These are phyloP conservation scores for Podarcis lilfordi DNA, from an alignment of 2,797 vertebrate species.

Conservation along the genomic window DNA sequence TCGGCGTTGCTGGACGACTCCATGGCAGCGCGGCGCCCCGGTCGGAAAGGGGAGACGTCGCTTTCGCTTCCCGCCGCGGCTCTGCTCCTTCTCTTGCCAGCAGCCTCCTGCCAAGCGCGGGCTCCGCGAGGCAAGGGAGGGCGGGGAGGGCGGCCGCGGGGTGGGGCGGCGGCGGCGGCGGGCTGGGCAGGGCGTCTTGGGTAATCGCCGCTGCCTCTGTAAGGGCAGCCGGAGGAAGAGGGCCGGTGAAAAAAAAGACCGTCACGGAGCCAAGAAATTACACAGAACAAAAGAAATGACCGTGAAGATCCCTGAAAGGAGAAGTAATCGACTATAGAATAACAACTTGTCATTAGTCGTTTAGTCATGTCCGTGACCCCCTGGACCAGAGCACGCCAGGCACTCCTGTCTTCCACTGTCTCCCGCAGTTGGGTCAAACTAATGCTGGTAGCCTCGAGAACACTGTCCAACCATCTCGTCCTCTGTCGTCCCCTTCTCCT, in stretches of 20 bases:
- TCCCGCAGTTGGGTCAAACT: too few relatives aligned
- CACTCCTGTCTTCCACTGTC: too few relatives aligned
- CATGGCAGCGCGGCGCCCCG: constrained; percentile 59
- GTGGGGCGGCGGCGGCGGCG: not conserved
- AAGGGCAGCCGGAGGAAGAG: not conserved
- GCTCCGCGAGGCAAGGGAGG: not conserved
- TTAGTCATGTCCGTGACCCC: too few relatives aligned
- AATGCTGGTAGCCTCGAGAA: too few relatives aligned
- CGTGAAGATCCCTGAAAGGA: too few relatives aligned
- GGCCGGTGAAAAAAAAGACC: not conserved
- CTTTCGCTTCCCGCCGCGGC: not conserved
- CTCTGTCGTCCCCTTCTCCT: too few relatives aligned
- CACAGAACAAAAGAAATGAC: too few relatives aligned
- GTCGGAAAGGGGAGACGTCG: not conserved
- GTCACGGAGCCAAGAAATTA: too few relatives aligned
- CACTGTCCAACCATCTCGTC: too few relatives aligned
- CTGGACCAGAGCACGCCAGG: too few relatives aligned
- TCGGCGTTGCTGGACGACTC: constrained; percentile 61
- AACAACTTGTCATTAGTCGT: too few relatives aligned
- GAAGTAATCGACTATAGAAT: too few relatives aligned
- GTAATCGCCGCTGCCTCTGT: not conserved
- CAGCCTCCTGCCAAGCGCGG: not conserved
- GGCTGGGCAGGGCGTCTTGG: not conserved
- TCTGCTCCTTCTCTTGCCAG: not conserved
- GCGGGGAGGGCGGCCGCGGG: not conserved